Percentiles rank a stretch among this genome's conserved stretches.
phyloP scores from a whole-genome alignment of 2,113 vertebrate species.

The Rhizomys pruinosus region DNA sequence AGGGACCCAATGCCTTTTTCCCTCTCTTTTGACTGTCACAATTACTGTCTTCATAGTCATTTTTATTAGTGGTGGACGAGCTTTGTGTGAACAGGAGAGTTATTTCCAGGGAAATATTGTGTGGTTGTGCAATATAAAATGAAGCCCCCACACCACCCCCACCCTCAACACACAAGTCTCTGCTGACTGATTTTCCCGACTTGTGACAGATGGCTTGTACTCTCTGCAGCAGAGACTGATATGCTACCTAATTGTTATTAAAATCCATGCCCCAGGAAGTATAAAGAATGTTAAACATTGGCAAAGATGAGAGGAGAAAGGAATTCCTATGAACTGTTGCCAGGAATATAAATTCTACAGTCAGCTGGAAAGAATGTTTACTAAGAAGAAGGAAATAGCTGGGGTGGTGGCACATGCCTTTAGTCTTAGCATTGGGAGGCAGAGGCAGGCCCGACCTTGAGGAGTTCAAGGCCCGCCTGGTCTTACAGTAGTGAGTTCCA shows the following conservation, averaged over 20 bases:
- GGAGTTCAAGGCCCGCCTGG: too few relatives aligned
- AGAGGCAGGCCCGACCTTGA: too few relatives aligned
- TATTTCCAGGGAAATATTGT: background rate
- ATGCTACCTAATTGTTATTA: background rate
- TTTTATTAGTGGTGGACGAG: background rate
- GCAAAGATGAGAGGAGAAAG: background rate
- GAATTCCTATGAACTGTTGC: background rate
- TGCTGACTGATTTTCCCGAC: background rate
- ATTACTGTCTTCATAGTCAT: background rate
- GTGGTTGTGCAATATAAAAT: background rate
- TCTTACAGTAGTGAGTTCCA: too few relatives aligned
- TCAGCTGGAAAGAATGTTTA: too few relatives aligned
- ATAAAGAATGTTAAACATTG: background rate
- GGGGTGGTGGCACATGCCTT: too few relatives aligned
- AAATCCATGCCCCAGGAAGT: constrained; percentile 1
- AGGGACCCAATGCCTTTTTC: background rate
- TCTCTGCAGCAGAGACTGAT: background rate
- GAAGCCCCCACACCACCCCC: too few relatives aligned
- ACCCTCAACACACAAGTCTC: background rate
- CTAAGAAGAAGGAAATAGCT: too few relatives aligned
- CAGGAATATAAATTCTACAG: background rate
- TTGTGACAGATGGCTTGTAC: background rate
- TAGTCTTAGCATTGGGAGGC: too few relatives aligned
- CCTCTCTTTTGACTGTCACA: background rate
- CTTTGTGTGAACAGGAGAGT: background rate